Evolutionary conservation across 1,140 invertebrate species (phyloP).

Genomic region (Copidosoma floridanum): DNA sequence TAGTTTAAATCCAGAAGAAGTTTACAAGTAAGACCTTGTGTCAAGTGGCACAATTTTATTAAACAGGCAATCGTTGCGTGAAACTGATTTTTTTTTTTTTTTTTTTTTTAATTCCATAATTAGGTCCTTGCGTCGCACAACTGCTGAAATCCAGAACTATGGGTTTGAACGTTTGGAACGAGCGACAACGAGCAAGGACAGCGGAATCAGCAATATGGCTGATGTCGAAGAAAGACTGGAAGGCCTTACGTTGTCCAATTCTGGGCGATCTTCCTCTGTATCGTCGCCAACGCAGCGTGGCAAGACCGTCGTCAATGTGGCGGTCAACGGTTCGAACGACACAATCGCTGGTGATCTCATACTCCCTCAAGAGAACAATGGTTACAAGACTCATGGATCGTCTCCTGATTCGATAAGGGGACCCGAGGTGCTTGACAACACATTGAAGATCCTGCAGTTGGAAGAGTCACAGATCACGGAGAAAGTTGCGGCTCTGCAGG

Average conservation of each 20-base stretch:
- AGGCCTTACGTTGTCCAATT: conserved; percentile 53
- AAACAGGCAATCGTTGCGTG: neutral
- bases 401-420: conserved; percentile 46
- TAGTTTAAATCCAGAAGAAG: conserved; percentile 80
- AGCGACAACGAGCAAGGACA: conserved; percentile 84
- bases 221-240: conserved; percentile 62
- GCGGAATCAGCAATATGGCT: conserved; percentile 83
- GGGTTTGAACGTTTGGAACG: conserved; percentile 72
- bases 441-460: conserved; percentile 45
- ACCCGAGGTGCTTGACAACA: conserved; percentile 51
- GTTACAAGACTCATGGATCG: conserved; percentile 50
- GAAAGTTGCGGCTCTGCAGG: conserved; percentile 46
- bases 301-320: conserved; percentile 44
- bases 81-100: conserved; percentile 15
- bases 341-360: conserved; percentile 53
- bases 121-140: conserved; percentile 81
- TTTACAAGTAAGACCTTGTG: conserved; percentile 66
- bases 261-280: conserved; percentile 54
- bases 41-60: neutral
- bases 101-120: neutral
- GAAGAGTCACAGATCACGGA: conserved; percentile 38
- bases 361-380: conserved; percentile 54
- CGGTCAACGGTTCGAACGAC: conserved; percentile 53
- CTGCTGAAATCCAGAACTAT: conserved; percentile 90
- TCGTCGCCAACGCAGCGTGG: conserved; percentile 55